Base-by-base conservation (phyloP, 1,140 invertebrate genomes). In the Drosophila biarmipes region DNA sequence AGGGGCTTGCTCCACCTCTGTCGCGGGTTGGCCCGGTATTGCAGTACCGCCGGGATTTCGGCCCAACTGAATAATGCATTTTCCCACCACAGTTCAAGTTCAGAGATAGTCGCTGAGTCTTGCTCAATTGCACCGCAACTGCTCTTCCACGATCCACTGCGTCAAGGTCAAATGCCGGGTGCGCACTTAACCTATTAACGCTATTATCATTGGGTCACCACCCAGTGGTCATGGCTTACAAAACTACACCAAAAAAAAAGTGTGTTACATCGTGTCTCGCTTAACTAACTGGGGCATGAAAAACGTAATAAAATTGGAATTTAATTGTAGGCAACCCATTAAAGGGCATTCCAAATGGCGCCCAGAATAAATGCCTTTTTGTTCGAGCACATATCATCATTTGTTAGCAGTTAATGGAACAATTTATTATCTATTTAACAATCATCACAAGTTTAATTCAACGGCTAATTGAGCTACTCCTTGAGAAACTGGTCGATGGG, bases 1-100 rank as follows among this genome's bases (percentile, higher is more conserved):
- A 31, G 29, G 29, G 7, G 29, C 29, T 31, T 31, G 29, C 29
- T 31, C 29, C 29, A 31, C 29, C 29, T 31, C 29, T 31, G 29
- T 31, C 29, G 29, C 29, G 29, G 29, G 29, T 31, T 31, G 29
- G 62, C 61, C 79, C 67, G 74, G 77, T 85, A 94, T 93, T 95
- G 94, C 94, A 94, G 94, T 93, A 93, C 93, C 92, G 90, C 79
- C 79, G 79, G 67, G 76, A 78, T 55, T 74, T 78, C 68, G 49
- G 74, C 67, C 75, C 75, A 78, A 46, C 53, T 78, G 10, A 78
- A 12, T 10, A 58, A 78, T 78, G 58, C 40, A 78, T 78, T 29
- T 29, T 24, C 8, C 56, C 21, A 66, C 35, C 6, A 4, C 3
- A 17, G 3, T 19, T 42, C 14, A 49, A 15, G n/a, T 48, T 24